A percentile compares a stretch with the other conserved stretches of the same genome.
phyloP scores from a whole-genome alignment of 2,888 invertebrate genomes.

The Syrista parreyssii region DNA sequence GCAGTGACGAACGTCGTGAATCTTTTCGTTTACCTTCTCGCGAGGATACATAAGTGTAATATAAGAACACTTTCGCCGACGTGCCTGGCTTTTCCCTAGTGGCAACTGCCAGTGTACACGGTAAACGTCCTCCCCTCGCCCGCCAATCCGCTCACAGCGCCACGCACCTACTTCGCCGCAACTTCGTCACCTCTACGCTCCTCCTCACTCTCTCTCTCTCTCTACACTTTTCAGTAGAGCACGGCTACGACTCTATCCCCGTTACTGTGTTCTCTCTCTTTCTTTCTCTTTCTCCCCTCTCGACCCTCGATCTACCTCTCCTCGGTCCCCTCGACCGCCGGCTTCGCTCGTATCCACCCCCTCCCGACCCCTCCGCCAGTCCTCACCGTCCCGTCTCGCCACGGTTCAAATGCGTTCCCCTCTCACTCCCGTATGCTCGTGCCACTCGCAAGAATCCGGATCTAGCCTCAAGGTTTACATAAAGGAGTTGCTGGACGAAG shows the following conservation, averaged over 20 bases:
- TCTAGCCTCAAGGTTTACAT: conserved; percentile 64
- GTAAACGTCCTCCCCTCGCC: conserved; percentile 21
- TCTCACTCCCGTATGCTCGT: conserved; percentile 4
- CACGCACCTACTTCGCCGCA: conserved; percentile 26
- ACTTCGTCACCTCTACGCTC: conserved; percentile 24
- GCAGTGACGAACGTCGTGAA: no score
- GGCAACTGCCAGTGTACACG: conserved; percentile 36
- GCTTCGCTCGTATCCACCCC: conserved; percentile 2
- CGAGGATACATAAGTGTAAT: conserved; percentile 37
- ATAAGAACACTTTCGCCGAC: conserved; percentile 61
- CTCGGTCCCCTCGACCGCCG: conserved; percentile 9
- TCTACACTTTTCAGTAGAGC: neutral
- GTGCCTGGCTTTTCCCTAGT: conserved; percentile 17
- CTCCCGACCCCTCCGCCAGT: neutral
- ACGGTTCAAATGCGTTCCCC: neutral
- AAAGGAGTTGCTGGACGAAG: conserved; percentile 48
- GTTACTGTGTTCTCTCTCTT: conserved; percentile 10
- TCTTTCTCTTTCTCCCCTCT: conserved; percentile 8
- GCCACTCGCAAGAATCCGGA: conserved; percentile 57
- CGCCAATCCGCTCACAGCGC: conserved; percentile 21
- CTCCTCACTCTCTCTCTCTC: conserved; percentile 3
- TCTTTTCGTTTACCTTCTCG: conserved; percentile 14
- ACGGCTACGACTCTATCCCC: conserved; percentile 27
- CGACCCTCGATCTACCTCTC: conserved; percentile 11
- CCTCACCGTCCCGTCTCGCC: neutral